These are phyloP conservation scores for Ciona savignyi DNA, from an alignment of 23 tunicate species.

Conservation along the genomic window DNA sequence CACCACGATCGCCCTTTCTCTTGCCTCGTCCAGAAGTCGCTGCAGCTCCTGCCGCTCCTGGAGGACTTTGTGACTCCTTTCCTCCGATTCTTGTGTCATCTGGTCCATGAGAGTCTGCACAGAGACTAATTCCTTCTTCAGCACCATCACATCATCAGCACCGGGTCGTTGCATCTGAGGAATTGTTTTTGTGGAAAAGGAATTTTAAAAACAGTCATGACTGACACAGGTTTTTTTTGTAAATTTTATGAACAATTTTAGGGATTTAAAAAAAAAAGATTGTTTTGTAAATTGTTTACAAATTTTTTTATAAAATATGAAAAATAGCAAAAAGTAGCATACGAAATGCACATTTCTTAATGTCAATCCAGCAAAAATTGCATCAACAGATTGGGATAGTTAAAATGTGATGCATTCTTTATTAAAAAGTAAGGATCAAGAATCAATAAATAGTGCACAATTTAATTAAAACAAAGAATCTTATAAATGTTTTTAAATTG, in stretches of 20 bases:
- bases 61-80: constrained; percentile 32
- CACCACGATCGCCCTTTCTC: constrained; percentile 15
- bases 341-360: too few species aligned
- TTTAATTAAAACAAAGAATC: too few species aligned
- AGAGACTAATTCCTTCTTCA: constrained; percentile 84
- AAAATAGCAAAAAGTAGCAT: too few species aligned
- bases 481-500: too few species aligned
- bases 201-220: not conserved
- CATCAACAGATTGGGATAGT: too few species aligned
- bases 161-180: constrained; percentile 77
- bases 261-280: not conserved
- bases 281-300: too few species aligned
- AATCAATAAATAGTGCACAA: too few species aligned
- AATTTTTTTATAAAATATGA: too few species aligned
- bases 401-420: too few species aligned
- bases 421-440: too few species aligned
- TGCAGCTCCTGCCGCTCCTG: constrained; percentile 39
- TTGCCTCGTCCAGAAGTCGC: constrained; percentile 36
- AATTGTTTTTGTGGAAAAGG: not conserved
- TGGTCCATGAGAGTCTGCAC: constrained; percentile 92
- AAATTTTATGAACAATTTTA: not conserved
- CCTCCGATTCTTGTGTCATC: constrained; percentile 60
- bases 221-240: not conserved
- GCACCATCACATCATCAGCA: constrained; percentile 90
- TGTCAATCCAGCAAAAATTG: too few species aligned